Percentiles rank a stretch among this genome's conserved stretches.
Conservation (phyloP, 2,888 invertebrate species). For the Stenodema calcarata region DNA sequence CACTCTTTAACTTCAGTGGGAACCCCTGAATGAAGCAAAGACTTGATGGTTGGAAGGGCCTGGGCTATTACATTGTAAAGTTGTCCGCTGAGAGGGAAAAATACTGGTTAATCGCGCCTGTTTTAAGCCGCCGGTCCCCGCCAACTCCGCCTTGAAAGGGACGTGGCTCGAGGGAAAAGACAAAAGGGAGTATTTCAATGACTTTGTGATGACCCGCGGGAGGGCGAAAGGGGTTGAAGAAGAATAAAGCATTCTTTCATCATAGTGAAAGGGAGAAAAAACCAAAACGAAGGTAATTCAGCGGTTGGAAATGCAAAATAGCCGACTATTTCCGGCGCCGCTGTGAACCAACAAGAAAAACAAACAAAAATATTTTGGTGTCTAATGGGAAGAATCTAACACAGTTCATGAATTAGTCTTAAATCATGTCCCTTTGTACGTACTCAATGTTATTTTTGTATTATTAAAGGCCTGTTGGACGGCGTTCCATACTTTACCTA, state of each 20-base stretch:
- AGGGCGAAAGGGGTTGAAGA: not conserved
- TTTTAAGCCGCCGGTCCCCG: not conserved
- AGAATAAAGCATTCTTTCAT: not conserved
- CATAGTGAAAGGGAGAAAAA: not conserved
- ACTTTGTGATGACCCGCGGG: conserved; percentile 16
- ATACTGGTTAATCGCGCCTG: conserved; percentile 46
- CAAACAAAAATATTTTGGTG: not conserved
- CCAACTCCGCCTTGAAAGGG: not conserved
- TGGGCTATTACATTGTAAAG: conserved; percentile 45
- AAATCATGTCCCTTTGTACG: too few relatives aligned
- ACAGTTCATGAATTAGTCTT: too few relatives aligned
- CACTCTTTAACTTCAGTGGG: conserved; percentile 42
- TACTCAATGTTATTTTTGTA: too few relatives aligned
- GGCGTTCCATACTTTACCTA: too few relatives aligned
- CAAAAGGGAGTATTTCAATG: conserved; percentile 41
- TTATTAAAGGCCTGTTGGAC: too few relatives aligned
- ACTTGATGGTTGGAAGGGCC: conserved; percentile 34
- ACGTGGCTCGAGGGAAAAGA: conserved; percentile 36
- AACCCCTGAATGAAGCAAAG: conserved; percentile 27
- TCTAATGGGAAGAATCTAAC: not conserved
- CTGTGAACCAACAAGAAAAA: not conserved
- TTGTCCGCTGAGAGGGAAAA: conserved; percentile 43
- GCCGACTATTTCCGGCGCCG: not conserved
- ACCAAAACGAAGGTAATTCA: not conserved
- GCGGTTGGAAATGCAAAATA: not conserved